These are phyloP conservation scores for Eupithecia centaureata DNA, from an alignment of 2,888 invertebrate species.

Conservation along the genomic window DNA sequence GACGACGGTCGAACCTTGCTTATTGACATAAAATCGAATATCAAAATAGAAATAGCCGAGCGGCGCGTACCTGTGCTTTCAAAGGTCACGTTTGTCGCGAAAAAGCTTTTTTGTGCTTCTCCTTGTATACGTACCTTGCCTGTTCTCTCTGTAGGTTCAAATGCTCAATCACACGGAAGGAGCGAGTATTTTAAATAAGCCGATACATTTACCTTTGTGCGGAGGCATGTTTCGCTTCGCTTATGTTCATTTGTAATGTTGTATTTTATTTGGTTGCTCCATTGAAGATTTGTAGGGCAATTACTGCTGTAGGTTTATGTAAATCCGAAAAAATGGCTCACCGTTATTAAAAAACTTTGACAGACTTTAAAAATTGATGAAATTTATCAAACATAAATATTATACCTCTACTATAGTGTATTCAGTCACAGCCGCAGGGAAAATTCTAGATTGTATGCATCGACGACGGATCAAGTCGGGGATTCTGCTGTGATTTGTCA, in stretches of 20 bases:
- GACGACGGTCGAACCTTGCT: constrained; percentile 45
- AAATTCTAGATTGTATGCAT: too few species aligned
- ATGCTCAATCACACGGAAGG: constrained; percentile 24
- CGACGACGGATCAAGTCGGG: too few species aligned
- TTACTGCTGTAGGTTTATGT: neutral
- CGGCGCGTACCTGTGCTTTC: constrained; percentile 21
- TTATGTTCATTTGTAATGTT: constrained; percentile 6
- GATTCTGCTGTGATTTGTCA: too few species aligned
- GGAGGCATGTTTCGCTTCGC: constrained; percentile 11
- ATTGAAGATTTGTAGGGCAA: neutral
- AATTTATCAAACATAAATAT: too few species aligned
- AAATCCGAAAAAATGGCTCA: neutral
- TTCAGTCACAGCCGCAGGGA: too few species aligned
- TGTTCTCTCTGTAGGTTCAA: constrained; percentile 22
- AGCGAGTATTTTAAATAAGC: constrained; percentile 22
- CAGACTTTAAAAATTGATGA: too few species aligned
- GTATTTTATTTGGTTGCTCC: neutral
- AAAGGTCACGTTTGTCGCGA: constrained; percentile 37
- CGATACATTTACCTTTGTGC: constrained; percentile 7
- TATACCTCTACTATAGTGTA: too few species aligned
- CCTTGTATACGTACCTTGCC: constrained; percentile 13
- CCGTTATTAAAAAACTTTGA: neutral
- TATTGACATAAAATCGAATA: constrained; percentile 46
- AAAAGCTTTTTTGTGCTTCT: constrained; percentile 27
- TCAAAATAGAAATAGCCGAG: constrained; percentile 42